These are phyloP conservation scores for Scylla paramamosain DNA, from an alignment of 1,140 invertebrate species.

Conservation along the genomic window DNA sequence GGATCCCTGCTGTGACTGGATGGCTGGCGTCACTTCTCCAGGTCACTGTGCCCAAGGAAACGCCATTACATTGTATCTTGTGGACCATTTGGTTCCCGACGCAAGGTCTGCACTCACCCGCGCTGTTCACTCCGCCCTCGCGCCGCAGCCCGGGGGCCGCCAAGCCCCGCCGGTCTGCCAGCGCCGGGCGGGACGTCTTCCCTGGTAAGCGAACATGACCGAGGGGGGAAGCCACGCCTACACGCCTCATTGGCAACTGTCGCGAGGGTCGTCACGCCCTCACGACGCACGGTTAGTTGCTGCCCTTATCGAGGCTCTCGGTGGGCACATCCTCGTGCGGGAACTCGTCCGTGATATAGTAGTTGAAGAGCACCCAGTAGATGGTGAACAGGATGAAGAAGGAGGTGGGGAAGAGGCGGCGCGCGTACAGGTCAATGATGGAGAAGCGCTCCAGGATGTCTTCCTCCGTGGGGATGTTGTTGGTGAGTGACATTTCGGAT, in stretches of 20 bases:
- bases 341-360: slow-evolving; percentile 79
- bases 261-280: not conserved
- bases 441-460: slow-evolving; percentile 79
- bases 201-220: not conserved
- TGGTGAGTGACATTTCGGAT: slow-evolving; percentile 72
- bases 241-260: not conserved
- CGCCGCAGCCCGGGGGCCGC: not conserved
- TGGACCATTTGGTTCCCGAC: not conserved
- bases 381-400: slow-evolving; percentile 82
- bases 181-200: not conserved
- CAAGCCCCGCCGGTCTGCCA: not conserved
- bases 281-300: not conserved
- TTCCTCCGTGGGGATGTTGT: slow-evolving; percentile 77
- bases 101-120: not conserved
- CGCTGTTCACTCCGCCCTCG: not conserved
- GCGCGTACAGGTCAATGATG: slow-evolving; percentile 82
- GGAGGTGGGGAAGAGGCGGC: slow-evolving; percentile 82
- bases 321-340: slow-evolving; percentile 44
- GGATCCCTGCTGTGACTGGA: slow-evolving; percentile 56
- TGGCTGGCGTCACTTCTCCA: slow-evolving; percentile 39
- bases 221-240: not conserved
- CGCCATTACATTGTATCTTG: not conserved
- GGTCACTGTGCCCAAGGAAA: not conserved
- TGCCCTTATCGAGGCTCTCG: not conserved
- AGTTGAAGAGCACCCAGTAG: slow-evolving; percentile 82